Conservation (phyloP, 2,888 invertebrate species). For the Eudasyphora cyanicolor region DNA sequence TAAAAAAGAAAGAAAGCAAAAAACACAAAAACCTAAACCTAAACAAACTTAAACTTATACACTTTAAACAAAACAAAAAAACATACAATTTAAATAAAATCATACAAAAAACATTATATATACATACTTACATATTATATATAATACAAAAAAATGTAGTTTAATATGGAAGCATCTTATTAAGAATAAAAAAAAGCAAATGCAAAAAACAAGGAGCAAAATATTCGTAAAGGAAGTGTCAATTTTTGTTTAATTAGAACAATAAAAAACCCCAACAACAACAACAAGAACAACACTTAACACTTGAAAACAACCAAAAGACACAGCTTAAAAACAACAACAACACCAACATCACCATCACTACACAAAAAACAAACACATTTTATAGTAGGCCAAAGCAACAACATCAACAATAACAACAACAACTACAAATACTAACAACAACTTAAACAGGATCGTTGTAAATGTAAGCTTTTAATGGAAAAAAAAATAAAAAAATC, state of each 20-base stretch:
- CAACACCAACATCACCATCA: constrained; percentile 31
- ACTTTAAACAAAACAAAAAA: constrained; percentile 35
- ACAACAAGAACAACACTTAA: constrained; percentile 44
- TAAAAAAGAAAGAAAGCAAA: constrained; percentile 23
- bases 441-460: constrained; percentile 69
- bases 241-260: constrained; percentile 64
- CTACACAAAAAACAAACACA: constrained; percentile 35
- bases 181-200: constrained; percentile 35
- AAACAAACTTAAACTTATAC: constrained; percentile 29
- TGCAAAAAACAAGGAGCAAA: constrained; percentile 34
- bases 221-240: constrained; percentile 65
- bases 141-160: constrained; percentile 45
- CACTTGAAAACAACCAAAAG: constrained; percentile 34
- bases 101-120: constrained; percentile 18
- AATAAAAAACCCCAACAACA: constrained; percentile 36
- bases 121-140: constrained; percentile 23
- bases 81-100: constrained; percentile 53
- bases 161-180: constrained; percentile 23
- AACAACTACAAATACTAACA: constrained; percentile 57
- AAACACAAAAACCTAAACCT: too few species aligned
- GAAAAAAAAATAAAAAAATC: too few species aligned
- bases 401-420: constrained; percentile 31
- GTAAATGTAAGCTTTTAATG: constrained; percentile 69
- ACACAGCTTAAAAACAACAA: constrained; percentile 42
- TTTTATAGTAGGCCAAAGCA: constrained; percentile 47